These are phyloP conservation scores for Artibeus lituratus DNA, from an alignment of 2,797 vertebrate genomes.

Conservation along the genomic window DNA sequence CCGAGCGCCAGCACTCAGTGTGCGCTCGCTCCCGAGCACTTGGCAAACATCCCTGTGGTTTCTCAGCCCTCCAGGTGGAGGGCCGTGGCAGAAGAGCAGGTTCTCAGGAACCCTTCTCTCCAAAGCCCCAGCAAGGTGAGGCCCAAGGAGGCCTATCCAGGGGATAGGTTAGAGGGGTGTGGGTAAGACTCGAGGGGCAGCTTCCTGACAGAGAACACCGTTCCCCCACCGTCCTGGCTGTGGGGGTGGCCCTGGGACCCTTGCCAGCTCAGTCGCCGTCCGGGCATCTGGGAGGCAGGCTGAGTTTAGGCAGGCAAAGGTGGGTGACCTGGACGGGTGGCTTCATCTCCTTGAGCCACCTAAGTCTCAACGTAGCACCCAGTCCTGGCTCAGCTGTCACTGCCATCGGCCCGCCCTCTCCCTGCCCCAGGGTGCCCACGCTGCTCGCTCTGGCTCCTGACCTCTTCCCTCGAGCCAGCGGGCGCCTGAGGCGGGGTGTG, in stretches of 20 bases:
- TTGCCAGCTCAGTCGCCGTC: neutral
- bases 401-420: neutral
- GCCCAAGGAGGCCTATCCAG: neutral
- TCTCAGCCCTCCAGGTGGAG: neutral
- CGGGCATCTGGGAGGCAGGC: neutral
- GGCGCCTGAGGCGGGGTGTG: neutral
- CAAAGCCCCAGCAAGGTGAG: neutral
- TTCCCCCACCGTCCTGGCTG: neutral
- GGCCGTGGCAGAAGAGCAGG: neutral
- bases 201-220: neutral
- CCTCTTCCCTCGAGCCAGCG: neutral
- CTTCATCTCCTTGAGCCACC: neutral
- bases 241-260: neutral
- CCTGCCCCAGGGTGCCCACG: neutral
- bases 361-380: neutral
- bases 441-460: neutral
- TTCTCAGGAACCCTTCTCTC: constrained; percentile 15
- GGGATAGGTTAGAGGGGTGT: neutral
- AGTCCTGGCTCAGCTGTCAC: neutral
- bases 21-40: neutral
- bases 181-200: neutral
- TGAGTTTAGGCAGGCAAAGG: neutral
- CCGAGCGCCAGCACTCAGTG: neutral
- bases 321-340: neutral
- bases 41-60: constrained; percentile 53